Percentiles rank a stretch among this genome's conserved stretches.
Evolutionary conservation across 2,113 vertebrate species (phyloP).

Genomic region (Carollia perspicillata): DNA sequence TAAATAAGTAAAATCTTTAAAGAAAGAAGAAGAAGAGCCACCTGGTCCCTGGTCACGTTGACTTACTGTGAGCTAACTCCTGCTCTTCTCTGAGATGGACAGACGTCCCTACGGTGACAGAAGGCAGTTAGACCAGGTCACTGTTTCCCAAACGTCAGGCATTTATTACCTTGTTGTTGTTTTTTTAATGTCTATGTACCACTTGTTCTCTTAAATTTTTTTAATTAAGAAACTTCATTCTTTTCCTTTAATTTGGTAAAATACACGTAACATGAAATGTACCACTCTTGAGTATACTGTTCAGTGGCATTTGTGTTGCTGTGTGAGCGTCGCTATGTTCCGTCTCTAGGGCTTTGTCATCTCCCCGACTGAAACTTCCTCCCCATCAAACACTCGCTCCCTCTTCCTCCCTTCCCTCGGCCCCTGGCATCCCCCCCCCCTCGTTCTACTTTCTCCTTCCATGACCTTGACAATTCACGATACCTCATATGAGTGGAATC

Average conservation of each 20-base stretch:
- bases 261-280: not conserved
- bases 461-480: not conserved
- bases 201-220: not conserved
- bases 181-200: not conserved
- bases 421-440: not conserved
- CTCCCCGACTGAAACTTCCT: not conserved
- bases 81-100: not conserved
- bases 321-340: not conserved
- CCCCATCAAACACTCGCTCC: not conserved
- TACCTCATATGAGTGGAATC: not conserved
- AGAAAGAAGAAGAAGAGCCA: not conserved
- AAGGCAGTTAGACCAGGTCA: not conserved
- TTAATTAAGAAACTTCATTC: not conserved
- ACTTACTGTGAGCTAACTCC: not conserved
- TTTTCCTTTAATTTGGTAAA: not conserved
- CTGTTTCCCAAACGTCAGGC: not conserved
- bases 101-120: not conserved
- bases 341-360: not conserved
- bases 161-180: not conserved
- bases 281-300: not conserved
- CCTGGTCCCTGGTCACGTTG: not conserved
- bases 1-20: too few relatives aligned
- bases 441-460: not conserved
- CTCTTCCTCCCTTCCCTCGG: not conserved
- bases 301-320: not conserved